Conservation (phyloP, 2,113 vertebrate genomes). For the Turnix velox region DNA sequence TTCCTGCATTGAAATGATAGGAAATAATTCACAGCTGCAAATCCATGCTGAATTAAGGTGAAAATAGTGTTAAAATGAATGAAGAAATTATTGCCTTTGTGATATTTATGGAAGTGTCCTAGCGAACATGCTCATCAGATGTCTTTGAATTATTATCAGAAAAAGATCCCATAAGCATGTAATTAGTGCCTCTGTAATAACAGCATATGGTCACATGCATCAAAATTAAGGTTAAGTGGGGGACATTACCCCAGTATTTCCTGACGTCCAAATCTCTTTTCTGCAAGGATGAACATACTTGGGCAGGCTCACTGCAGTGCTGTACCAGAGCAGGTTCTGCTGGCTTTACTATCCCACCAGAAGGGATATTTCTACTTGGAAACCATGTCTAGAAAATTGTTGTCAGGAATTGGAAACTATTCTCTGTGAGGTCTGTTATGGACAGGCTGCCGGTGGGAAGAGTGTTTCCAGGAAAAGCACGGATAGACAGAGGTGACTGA, state of each 20-base stretch:
- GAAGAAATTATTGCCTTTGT: not conserved
- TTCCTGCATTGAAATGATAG: not conserved
- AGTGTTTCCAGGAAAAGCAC: not conserved
- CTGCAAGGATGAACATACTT: not conserved
- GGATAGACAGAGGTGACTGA: accelerated
- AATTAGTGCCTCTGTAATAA: not conserved
- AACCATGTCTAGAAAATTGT: not conserved
- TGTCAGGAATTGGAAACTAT: not conserved
- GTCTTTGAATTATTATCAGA: not conserved
- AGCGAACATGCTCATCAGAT: not conserved
- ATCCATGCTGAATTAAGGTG: not conserved
- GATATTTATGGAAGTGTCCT: not conserved
- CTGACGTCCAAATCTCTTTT: not conserved
- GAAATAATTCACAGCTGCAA: not conserved
- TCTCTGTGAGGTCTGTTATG: not conserved
- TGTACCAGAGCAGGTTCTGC: not conserved
- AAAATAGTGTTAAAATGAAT: not conserved
- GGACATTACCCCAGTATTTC: not conserved
- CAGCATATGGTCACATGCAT: not conserved
- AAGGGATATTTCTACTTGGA: not conserved
- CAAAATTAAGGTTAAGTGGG: not conserved
- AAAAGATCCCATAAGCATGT: not conserved
- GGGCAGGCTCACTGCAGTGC: not conserved
- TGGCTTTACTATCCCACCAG: not conserved
- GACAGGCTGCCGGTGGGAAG: not conserved